Base-by-base conservation (phyloP, 2,888 invertebrate species). In the Zaprionus bogoriensis region DNA sequence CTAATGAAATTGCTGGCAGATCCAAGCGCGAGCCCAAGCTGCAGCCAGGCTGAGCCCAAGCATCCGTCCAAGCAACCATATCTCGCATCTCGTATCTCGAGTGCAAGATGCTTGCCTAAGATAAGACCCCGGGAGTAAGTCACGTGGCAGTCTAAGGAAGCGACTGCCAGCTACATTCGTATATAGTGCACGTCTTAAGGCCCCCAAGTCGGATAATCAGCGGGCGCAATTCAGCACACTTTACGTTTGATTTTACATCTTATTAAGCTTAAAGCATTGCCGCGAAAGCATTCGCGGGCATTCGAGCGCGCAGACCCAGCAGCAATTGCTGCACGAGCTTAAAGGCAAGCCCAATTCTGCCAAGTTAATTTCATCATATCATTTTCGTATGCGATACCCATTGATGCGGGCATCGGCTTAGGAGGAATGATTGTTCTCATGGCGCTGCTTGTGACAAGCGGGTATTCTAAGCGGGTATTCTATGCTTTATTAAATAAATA, bases 1-100 rank as follows among this genome's bases (percentile, higher is more conserved):
- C 38, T 54, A 46, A 54, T 54, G 46, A 23, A 54, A 46, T 36
- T 14, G n/a, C n/a, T n/a, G n/a, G n/a, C n/a, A n/a, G n/a, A n/a
- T n/a, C n/a, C n/a, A n/a, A n/a, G n/a, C n/a, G n/a, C n/a, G n/a
- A n/a, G n/a, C n/a, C n/a, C n/a, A n/a, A n/a, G n/a, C n/a, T n/a
- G n/a, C n/a, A n/a, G n/a, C n/a, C n/a, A n/a, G n/a, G n/a, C n/a
- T n/a, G n/a, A n/a, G n/a, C n/a, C n/a, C n/a, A n/a, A n/a, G n/a
- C n/a, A n/a, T n/a, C n/a, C n/a, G n/a, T n/a, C n/a, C n/a, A n/a
- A n/a, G n/a, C n/a, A n/a, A n/a, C n/a, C n/a, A n/a, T n/a, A n/a
- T n/a, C n/a, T n/a, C n/a, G n/a, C n/a, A n/a, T n/a, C n/a, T n/a
- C n/a, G n/a, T n/a, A n/a, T n/a, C n/a, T n/a, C n/a, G n/a, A n/a